Base-by-base conservation (phyloP, 1,140 invertebrate genomes). In the Heterodera carotae region DNA sequence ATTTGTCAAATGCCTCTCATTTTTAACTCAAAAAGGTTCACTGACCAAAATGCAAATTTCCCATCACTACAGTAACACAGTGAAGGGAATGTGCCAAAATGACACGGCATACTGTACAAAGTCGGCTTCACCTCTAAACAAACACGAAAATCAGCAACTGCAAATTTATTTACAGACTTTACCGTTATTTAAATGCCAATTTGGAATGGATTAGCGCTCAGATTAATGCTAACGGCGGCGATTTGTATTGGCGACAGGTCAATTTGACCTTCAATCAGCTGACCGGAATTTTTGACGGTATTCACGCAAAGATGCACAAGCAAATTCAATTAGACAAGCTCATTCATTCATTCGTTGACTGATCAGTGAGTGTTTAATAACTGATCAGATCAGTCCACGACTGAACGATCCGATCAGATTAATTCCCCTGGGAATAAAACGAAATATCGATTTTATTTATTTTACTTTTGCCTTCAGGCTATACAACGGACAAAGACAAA, bases 1-100 rank as follows among this genome's bases (percentile, higher is more conserved):
- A 68, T 81, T 31, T 27, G 33, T 34, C 27, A 18, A 22, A n/a
- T 29, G 25, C 22, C 34, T 18, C 22, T 33, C 18, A 80, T 31
- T 53, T 36, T 69, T 59, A 25, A 1, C 18, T 76, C 39, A 74
- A 74, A 48, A 39, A 82, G 82, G 82, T 56, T 43, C 77, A 12
- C 69, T 86, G 15, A 87, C 86, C 34, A 78, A 81, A 59, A 76
- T 85, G 33, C 84, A 86, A 64, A 86, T 86, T 75, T 81, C 84
- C 39, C 81, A 86, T 72, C 86, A 86, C 69, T 83, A 79, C 69
- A 56, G 73, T 29, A 86, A 86, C 72, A 86, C 85, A 3, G 80
- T 88, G 69, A 76, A 82, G 56, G 66, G 74, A 48, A 48, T 80
- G 34, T 85, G 84, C 69, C 76, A 81, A 27, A 75, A 78, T 25